Evolutionary conservation across 2,113 vertebrate genomes (phyloP).

Genomic region (Microtus richardsoni): DNA sequence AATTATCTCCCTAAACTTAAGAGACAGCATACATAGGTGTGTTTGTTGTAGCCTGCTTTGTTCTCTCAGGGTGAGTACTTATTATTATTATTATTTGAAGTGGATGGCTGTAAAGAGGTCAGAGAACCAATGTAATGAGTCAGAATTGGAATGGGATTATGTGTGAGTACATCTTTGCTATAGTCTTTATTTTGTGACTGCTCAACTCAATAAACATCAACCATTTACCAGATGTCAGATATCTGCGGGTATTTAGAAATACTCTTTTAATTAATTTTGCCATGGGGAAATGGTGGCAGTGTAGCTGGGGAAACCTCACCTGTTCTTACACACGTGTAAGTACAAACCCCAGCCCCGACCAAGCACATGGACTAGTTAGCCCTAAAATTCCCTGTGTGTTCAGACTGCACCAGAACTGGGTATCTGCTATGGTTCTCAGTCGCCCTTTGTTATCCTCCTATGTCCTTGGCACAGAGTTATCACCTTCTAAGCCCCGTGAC

Average conservation of each 20-base stretch:
- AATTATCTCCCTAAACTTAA: background rate
- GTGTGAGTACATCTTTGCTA: background rate
- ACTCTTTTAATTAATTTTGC: conserved; percentile 19
- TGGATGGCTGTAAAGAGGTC: background rate
- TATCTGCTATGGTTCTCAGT: background rate
- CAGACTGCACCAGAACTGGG: too few species aligned
- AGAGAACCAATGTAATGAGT: background rate
- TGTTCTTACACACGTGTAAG: background rate
- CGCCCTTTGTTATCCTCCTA: background rate
- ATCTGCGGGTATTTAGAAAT: background rate
- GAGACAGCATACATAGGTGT: background rate
- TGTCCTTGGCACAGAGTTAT: background rate
- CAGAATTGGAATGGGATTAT: background rate
- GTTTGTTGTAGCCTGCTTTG: background rate
- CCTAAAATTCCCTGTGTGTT: background rate
- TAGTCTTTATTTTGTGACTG: background rate
- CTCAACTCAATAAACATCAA: background rate
- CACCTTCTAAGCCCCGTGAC: background rate
- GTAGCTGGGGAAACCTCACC: background rate
- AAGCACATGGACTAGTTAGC: background rate
- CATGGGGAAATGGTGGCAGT: background rate
- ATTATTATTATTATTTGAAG: background rate
- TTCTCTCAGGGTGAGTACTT: background rate
- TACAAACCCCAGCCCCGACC: too few species aligned
- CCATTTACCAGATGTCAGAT: background rate